Evolutionary conservation across 2,888 invertebrate genomes (phyloP).

Genomic region (Yponomeuta malinellus): DNA sequence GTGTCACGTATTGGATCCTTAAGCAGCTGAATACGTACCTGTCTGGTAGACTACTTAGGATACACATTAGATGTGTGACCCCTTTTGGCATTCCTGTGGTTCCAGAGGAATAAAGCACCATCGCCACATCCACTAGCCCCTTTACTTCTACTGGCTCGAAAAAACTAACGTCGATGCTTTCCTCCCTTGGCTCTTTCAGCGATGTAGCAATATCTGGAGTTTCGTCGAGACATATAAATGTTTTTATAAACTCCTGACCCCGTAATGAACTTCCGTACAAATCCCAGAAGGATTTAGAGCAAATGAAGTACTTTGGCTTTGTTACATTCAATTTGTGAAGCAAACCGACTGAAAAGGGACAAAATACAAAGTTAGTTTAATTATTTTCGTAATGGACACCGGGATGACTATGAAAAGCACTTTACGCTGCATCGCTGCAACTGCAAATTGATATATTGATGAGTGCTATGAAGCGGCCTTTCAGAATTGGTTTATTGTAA

Average conservation of each 20-base stretch:
- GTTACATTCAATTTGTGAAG: conserved; percentile 79
- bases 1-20: too few relatives aligned
- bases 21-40: conserved; percentile 36
- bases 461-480: neutral
- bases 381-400: neutral
- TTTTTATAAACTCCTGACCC: conserved; percentile 39
- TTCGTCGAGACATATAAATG: conserved; percentile 40
- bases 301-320: conserved; percentile 80
- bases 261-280: conserved; percentile 43
- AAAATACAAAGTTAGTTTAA: neutral
- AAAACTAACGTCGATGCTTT: neutral
- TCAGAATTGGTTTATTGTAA: neutral
- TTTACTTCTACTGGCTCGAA: conserved; percentile 12
- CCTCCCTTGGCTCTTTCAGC: conserved; percentile 21
- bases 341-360: conserved; percentile 73
- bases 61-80: conserved; percentile 77
- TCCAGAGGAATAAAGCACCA: conserved; percentile 80
- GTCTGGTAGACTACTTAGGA: conserved; percentile 45
- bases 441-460: neutral
- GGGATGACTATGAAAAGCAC: neutral
- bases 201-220: conserved; percentile 24
- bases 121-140: conserved; percentile 27
- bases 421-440: neutral
- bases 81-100: conserved; percentile 82
- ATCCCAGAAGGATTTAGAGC: conserved; percentile 69